A percentile compares a stretch with the other conserved stretches of the same genome.
Evolutionary conservation across 2,888 invertebrate genomes (phyloP).

Genomic region (Orchestes rusci): DNA sequence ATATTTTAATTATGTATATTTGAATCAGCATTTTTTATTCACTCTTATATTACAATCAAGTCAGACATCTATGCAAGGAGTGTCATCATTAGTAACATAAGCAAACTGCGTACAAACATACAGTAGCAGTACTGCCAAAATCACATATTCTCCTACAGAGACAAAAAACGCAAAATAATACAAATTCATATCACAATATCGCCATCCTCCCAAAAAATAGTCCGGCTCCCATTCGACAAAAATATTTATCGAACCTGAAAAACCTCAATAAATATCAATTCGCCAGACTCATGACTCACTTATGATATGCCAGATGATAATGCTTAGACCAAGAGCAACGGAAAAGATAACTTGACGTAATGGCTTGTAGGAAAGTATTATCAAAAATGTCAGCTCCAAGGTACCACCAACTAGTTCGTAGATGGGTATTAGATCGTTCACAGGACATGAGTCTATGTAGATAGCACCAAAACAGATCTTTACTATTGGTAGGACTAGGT

Average conservation of each 20-base stretch:
- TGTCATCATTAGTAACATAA: slow-evolving; percentile 2
- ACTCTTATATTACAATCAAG: not conserved
- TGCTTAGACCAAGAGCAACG: slow-evolving; percentile 5
- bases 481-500: slow-evolving; percentile 13
- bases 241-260: slow-evolving; percentile 24
- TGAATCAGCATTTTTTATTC: not conserved
- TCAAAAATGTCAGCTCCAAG: slow-evolving; percentile 19
- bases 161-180: slow-evolving; percentile 19
- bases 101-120: slow-evolving; percentile 20
- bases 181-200: slow-evolving; percentile 25
- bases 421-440: slow-evolving; percentile 17
- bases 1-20: not conserved
- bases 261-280: not conserved
- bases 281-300: too few species aligned
- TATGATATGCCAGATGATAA: slow-evolving; percentile 18
- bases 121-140: slow-evolving; percentile 16
- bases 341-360: slow-evolving; percentile 7
- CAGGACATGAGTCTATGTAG: slow-evolving; percentile 15
- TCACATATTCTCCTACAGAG: slow-evolving; percentile 19
- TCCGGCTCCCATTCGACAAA: slow-evolving; percentile 28
- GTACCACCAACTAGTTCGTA: slow-evolving; percentile 19
- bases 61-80: too few species aligned
- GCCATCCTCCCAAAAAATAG: slow-evolving; percentile 24
- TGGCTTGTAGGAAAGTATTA: slow-evolving; percentile 12
- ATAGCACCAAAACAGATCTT: slow-evolving; percentile 15